Evolutionary conservation across 23 tunicate genomes (phyloP).

Genomic region (Trididemnum miniatum): DNA sequence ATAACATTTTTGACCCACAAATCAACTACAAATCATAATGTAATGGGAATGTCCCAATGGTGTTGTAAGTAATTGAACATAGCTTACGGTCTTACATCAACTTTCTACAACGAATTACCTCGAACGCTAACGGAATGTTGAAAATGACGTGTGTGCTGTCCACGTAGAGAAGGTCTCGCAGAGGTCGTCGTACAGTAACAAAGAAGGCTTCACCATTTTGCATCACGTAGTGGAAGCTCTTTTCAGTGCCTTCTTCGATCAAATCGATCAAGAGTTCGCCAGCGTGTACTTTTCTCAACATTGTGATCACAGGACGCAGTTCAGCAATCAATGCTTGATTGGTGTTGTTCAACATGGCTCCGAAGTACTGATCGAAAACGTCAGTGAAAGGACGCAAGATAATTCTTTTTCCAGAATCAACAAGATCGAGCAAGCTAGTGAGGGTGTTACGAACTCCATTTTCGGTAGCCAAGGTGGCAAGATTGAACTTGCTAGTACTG

Average conservation of each 20-base stretch:
- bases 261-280: slow-evolving; percentile 71
- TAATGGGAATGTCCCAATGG: too few species aligned
- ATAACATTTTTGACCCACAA: too few species aligned
- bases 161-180: slow-evolving; percentile 54
- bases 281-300: slow-evolving; percentile 49
- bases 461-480: slow-evolving; percentile 9
- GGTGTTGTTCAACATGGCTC: slow-evolving; percentile 5
- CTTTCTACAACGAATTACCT: slow-evolving; percentile 63
- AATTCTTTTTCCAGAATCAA: slow-evolving; percentile 10
- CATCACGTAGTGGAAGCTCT: slow-evolving; percentile 38
- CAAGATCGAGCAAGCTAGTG: not conserved
- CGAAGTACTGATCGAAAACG: slow-evolving; percentile 46
- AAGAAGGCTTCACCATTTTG: slow-evolving; percentile 59
- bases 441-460: slow-evolving; percentile 21
- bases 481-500: slow-evolving; percentile 8
- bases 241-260: slow-evolving; percentile 63
- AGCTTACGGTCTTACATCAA: too few species aligned
- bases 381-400: slow-evolving; percentile 52
- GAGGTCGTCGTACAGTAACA: slow-evolving; percentile 33
- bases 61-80: too few species aligned
- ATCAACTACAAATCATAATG: too few species aligned
- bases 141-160: slow-evolving; percentile 58
- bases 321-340: not conserved
- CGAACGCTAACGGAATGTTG: slow-evolving; percentile 72
- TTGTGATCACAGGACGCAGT: slow-evolving; percentile 31